phyloP scores from a whole-genome alignment of 2,797 vertebrate species.

The Phrynocephalus forsythii region DNA sequence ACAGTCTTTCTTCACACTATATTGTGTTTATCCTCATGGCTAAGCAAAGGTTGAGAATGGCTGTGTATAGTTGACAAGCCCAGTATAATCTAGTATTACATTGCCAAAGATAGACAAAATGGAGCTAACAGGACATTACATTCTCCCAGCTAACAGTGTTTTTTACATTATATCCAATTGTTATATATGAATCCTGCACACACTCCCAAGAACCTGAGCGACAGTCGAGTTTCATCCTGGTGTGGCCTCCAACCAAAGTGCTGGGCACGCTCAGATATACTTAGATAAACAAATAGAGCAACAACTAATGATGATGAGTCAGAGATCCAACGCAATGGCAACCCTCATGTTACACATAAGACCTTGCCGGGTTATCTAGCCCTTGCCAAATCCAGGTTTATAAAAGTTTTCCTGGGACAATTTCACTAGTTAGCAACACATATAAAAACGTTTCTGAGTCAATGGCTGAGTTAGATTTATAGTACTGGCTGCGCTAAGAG shows the following conservation, averaged over 20 bases:
- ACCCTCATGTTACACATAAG: neutral
- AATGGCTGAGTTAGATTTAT: constrained; percentile 20
- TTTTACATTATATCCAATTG: neutral
- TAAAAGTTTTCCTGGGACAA: neutral
- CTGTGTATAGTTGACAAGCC: neutral
- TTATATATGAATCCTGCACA: neutral
- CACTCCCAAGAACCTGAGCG: neutral
- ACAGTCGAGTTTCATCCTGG: neutral
- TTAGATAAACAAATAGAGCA: neutral
- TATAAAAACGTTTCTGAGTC: constrained; percentile 11
- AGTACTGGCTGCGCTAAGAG: constrained; percentile 14
- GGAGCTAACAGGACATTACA: neutral
- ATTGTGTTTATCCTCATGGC: too few relatives aligned
- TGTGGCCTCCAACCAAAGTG: neutral
- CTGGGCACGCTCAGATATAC: neutral
- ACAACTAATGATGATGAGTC: neutral
- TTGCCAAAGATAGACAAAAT: neutral
- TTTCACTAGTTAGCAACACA: neutral
- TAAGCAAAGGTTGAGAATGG: too few relatives aligned
- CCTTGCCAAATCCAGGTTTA: neutral
- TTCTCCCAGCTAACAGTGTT: neutral
- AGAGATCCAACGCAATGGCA: neutral
- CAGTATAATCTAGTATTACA: neutral
- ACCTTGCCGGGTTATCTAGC: neutral
- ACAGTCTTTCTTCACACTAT: too few relatives aligned